Percentiles rank a stretch among this genome's conserved stretches.
These are phyloP conservation scores for Bovichtus variegatus DNA, from an alignment of 2,797 vertebrate genomes.

Conservation along the genomic window DNA sequence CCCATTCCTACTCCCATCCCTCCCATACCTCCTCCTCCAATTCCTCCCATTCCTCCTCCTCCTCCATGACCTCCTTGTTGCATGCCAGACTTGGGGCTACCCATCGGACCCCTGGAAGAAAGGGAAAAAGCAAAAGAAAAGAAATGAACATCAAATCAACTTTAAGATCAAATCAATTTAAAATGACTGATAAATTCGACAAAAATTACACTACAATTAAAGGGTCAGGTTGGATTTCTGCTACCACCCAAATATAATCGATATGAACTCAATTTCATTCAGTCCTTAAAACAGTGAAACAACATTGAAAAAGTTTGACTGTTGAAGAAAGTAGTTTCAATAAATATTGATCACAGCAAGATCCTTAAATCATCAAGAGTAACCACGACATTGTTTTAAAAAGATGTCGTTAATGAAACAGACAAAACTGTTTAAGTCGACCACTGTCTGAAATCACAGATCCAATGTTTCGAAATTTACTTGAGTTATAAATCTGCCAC, in stretches of 20 bases:
- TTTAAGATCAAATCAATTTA: neutral
- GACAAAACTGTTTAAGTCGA: no score
- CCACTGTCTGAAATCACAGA: no score
- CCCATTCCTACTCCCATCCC: slow-evolving; percentile 45
- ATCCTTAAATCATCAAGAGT: no score
- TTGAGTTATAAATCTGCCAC: no score
- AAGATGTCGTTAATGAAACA: neutral
- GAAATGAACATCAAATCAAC: neutral
- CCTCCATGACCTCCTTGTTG: slow-evolving; percentile 72
- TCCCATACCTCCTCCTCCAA: slow-evolving; percentile 41
- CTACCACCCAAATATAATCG: no score
- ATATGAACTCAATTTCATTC: no score
- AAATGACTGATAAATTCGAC: neutral
- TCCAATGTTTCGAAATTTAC: neutral
- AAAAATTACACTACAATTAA: neutral
- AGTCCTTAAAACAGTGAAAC: neutral
- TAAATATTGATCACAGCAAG: neutral
- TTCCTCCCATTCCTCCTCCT: slow-evolving; percentile 48
- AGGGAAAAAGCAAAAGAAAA: slow-evolving; percentile 45
- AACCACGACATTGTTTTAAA: no score
- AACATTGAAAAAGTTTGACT: neutral
- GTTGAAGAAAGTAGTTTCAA: neutral
- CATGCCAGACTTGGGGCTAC: slow-evolving; percentile 77
- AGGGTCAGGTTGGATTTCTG: neutral
- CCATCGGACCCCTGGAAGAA: slow-evolving; percentile 72